Evolutionary conservation across 1,140 invertebrate genomes (phyloP).

Genomic region (Eriosoma lanigerum): DNA sequence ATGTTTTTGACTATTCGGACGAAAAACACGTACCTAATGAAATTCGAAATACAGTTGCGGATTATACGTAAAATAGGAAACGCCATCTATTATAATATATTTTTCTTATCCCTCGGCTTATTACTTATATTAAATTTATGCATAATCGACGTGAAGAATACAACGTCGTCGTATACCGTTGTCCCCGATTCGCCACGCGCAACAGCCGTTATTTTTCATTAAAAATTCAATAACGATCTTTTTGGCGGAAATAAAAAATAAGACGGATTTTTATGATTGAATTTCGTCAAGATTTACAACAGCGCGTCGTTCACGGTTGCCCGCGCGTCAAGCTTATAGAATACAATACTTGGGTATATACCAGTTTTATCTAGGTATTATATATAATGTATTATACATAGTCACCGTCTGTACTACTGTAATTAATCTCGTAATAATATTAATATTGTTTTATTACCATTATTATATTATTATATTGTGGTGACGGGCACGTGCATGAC

Average conservation of each 20-base stretch:
- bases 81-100: background rate
- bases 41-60: background rate
- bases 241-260: slow-evolving; percentile 28
- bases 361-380: too few species aligned
- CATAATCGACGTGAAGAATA: background rate
- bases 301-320: slow-evolving; percentile 1
- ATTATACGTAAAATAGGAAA: background rate
- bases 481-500: slow-evolving; percentile 4
- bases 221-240: slow-evolving; percentile 36
- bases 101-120: background rate
- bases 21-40: background rate
- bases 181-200: background rate
- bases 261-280: slow-evolving; percentile 13
- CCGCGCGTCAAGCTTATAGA: background rate
- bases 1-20: too few species aligned
- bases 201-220: slow-evolving; percentile 41
- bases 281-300: background rate
- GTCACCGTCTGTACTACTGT: background rate
- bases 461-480: background rate
- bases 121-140: too few species aligned
- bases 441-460: slow-evolving; percentile 27
- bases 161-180: background rate
- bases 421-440: background rate
- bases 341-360: too few species aligned
- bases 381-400: background rate